Base-by-base conservation (phyloP, 2,113 vertebrate species). In the Gymnorhina tibicen region DNA sequence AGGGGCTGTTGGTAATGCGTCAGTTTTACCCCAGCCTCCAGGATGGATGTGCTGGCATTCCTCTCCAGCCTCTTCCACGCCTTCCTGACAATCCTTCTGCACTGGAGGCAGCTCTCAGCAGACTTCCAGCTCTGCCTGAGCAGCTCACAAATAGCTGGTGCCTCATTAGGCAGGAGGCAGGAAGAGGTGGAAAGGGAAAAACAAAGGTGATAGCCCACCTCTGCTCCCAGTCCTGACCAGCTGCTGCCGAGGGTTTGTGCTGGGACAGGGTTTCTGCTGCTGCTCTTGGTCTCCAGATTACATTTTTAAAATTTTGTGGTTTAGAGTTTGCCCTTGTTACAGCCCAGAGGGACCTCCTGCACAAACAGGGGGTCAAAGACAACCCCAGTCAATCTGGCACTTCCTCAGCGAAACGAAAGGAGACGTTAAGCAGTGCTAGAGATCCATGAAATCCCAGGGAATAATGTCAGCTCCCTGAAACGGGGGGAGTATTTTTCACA, bases 71-170 rank as follows among this genome's bases (percentile, higher is more conserved):
- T 74, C 59, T 55, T 62, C 56, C 67, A 22, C 1, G 1, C 69
- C 59, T 33, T 66, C 22, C 35, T 4, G 4, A 3, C n/a, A 16
- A 3, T 1, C 3, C 2, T 19, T 5, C 5, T 1, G 27, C 9
- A 3, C 33, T 3, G 39, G 46, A 66, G 58, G 6, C 67, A 13
- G n/a, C 11, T 74, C 76, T 42, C 33, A 47, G 81, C 74, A 27
- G 10, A 24, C 3, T 50, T 13, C 56, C 32, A 67, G 81, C 87
- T 77, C 87, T 91, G 78, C 79, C 84, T 16, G 55, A 77, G 92
- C 68, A 47, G 24, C 80, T 89, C 76, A 27, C 78, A 62, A 76
- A 76, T 3, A 66, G 41, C 46, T 0, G 0, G 30, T 39, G 50
- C 86, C 88, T 91, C 86, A 41, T 75, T 50, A 78, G 58, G 68